These are phyloP conservation scores for Microctonus brassicae DNA, from an alignment of 2,888 invertebrate species.

Conservation along the genomic window DNA sequence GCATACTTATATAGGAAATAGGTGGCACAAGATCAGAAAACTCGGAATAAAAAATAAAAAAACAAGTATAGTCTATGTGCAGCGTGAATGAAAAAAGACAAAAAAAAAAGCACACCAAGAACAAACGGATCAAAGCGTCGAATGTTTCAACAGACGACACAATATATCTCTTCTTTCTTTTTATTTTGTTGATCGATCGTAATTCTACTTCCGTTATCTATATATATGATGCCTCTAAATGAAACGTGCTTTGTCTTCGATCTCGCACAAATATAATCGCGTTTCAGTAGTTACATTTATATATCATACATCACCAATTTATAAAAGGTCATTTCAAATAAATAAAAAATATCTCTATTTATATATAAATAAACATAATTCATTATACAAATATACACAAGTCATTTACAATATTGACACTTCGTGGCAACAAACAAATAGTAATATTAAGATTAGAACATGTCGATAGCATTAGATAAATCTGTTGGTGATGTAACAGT, in stretches of 20 bases:
- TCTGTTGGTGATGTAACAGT: neutral
- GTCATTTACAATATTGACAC: neutral
- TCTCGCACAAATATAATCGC: constrained; percentile 10
- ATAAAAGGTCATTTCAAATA: too few relatives aligned
- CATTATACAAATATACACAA: too few relatives aligned
- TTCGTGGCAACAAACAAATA: neutral
- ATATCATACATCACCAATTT: too few relatives aligned
- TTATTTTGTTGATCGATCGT: constrained; percentile 4
- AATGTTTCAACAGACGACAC: neutral
- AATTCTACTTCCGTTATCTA: constrained; percentile 11
- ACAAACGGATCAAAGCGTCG: neutral
- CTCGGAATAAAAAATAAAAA: neutral
- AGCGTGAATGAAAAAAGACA: neutral
- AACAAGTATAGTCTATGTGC: neutral
- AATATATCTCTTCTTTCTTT: neutral
- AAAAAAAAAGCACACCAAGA: neutral
- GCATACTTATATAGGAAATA: neutral
- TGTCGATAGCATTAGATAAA: neutral
- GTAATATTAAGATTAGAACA: neutral
- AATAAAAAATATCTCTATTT: too few relatives aligned
- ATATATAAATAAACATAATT: too few relatives aligned
- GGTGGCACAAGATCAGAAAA: neutral
- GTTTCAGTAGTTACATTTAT: neutral
- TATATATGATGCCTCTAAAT: constrained; percentile 14
- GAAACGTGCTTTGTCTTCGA: constrained; percentile 3